These are phyloP conservation scores for Acanthosepion esculentum DNA, from an alignment of 2,888 invertebrate species.

Conservation along the genomic window DNA sequence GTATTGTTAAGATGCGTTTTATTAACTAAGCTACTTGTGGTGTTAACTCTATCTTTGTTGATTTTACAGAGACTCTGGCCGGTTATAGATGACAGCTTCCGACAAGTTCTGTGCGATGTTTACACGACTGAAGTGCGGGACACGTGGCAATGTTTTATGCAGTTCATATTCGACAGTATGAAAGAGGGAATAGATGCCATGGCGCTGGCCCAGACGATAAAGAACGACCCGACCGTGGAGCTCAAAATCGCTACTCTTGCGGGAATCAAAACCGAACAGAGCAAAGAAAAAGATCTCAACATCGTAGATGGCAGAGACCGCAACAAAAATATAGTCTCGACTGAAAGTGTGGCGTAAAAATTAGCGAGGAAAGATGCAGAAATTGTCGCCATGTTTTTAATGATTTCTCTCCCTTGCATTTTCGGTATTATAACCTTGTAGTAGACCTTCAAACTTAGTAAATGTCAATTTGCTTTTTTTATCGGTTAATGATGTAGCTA, in stretches of 20 bases:
- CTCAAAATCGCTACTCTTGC: neutral
- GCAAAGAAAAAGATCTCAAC: neutral
- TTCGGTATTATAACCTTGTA: too few relatives aligned
- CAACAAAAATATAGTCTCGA: neutral
- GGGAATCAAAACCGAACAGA: neutral
- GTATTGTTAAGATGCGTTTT: neutral
- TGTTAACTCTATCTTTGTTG: neutral
- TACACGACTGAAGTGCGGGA: conserved; percentile 45
- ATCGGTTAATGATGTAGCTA: too few relatives aligned
- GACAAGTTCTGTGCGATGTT: conserved; percentile 24
- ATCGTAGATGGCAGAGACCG: neutral
- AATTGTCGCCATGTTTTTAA: too few relatives aligned
- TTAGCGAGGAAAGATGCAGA: too few relatives aligned
- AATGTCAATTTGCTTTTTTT: too few relatives aligned
- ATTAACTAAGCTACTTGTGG: neutral
- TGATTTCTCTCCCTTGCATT: too few relatives aligned
- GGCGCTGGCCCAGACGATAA: neutral
- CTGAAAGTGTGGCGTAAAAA: too few relatives aligned
- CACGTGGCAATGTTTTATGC: neutral
- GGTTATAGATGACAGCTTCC: conserved; percentile 43
- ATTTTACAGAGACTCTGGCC: conserved; percentile 43
- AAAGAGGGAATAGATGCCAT: conserved; percentile 38
- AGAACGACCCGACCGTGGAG: neutral
- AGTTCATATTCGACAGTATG: conserved; percentile 41
- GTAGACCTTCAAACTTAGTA: too few relatives aligned